Evolutionary conservation across 2,797 vertebrate genomes (phyloP), one percentile per base, ranked within the genome.

Genomic region (Tenualosa ilisha): DNA sequence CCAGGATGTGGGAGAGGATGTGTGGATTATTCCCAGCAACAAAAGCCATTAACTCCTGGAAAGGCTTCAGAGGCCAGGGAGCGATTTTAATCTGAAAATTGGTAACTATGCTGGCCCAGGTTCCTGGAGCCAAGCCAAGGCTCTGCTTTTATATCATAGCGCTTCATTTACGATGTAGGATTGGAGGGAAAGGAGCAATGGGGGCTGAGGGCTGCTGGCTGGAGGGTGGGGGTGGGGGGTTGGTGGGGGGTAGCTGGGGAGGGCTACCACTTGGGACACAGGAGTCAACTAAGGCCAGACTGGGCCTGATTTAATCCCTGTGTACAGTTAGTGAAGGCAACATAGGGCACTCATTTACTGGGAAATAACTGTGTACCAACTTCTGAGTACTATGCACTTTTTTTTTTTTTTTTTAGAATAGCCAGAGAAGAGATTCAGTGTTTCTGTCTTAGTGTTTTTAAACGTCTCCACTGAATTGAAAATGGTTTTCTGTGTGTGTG

Each of bases 1-100:
- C 95, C 93, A 94, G 94, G 94, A 96, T 95, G 95, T 96, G 94
- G 94, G 94, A 96, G 95, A 96, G 95, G 95, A 96, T 96, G 95
- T 96, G 95, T 93, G 94, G 94, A 95, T 96, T 95, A 95, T 95
- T 95, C 93, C 93, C 93, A 95, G 94, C 94, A 95, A 96, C 95
- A 96, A 96, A 96, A 95, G 95, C 96, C 93, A 95, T 96, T 96
- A 95, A 94, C 88, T 91, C 88, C 92, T 96, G 95, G 95, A 96
- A 94, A 81, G 91, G 96, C 95, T 95, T 96, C 95, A 96, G 94
- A 96, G 93, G 94, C 91, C 72, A 46, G 89, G 91, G 91, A 83
- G 92, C 92, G 93, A 94, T 96, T 96, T 96, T 95, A 79, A 96
- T 95, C 94, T 96, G 88, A 93, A 95, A 93, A 95, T 95, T 95